phyloP scores from a whole-genome alignment of 2,888 invertebrate species.

The Ernsta delagoae region DNA sequence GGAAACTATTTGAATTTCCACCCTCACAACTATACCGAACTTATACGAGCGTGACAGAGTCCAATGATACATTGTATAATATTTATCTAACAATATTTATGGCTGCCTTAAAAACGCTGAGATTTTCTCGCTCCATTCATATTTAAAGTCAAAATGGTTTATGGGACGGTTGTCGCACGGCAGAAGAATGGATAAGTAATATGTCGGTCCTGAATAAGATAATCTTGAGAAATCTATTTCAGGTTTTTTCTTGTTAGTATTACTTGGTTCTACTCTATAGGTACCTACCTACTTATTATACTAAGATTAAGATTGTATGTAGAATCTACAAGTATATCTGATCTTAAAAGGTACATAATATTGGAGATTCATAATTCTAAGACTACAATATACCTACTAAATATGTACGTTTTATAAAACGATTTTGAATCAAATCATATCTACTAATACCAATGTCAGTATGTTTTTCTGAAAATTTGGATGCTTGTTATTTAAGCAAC shows the following conservation, averaged over 20 bases:
- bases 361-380: no score
- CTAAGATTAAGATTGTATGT: no score
- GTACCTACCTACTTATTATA: no score
- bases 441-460: no score
- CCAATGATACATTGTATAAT: slow-evolving; percentile 68
- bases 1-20: slow-evolving; percentile 66
- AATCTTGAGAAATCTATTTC: slow-evolving; percentile 43
- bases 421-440: no score
- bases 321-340: no score
- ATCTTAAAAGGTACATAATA: no score
- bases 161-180: slow-evolving; percentile 60
- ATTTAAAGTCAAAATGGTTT: slow-evolving; percentile 77
- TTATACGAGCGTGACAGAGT: slow-evolving; percentile 63
- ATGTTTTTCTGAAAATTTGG: no score
- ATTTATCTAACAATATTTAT: slow-evolving; percentile 83
- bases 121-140: slow-evolving; percentile 70
- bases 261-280: no score
- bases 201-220: slow-evolving; percentile 54
- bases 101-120: slow-evolving; percentile 62
- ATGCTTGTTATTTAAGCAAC: no score
- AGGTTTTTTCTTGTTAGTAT: neutral
- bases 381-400: no score
- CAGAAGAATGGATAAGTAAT: slow-evolving; percentile 56
- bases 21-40: slow-evolving; percentile 56
- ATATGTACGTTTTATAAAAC: no score